A percentile compares a stretch with the other conserved stretches of the same genome.
Evolutionary conservation across 37 sponge, comb jelly and placozoan species (phyloP).

Genomic region (Oscarella lobularis): DNA sequence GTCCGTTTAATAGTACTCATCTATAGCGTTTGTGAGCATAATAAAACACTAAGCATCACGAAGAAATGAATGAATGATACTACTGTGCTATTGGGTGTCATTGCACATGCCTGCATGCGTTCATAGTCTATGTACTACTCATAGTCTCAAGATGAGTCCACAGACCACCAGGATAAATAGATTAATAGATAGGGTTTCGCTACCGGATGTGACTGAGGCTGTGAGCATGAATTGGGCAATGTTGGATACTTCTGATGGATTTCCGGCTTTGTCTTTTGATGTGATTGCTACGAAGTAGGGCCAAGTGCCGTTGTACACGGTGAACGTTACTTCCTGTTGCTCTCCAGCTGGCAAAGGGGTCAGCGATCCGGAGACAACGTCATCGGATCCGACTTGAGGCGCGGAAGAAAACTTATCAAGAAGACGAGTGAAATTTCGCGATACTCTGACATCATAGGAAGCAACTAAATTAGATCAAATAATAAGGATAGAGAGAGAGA

Average conservation of each 20-base stretch:
- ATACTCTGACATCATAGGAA: neutral
- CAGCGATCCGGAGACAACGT: neutral
- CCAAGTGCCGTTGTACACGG: neutral
- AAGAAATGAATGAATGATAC: too few relatives aligned
- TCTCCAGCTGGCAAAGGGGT: neutral
- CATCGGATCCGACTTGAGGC: neutral
- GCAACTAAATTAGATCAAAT: neutral
- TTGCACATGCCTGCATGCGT: too few relatives aligned
- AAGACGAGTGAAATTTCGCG: neutral
- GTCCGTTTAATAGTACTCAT: too few relatives aligned
- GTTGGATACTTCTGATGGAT: conserved; percentile 1
- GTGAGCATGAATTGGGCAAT: neutral
- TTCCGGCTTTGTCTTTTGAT: neutral
- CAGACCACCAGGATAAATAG: too few relatives aligned
- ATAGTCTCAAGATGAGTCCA: too few relatives aligned
- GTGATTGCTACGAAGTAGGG: neutral
- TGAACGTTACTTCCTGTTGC: neutral
- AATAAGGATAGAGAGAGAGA: too few relatives aligned
- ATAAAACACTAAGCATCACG: too few relatives aligned
- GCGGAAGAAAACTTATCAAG: neutral
- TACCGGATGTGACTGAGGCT: too few relatives aligned
- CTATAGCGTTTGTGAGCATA: too few relatives aligned
- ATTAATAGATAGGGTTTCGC: too few relatives aligned
- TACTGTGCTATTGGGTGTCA: too few relatives aligned
- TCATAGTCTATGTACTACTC: too few relatives aligned